phyloP scores from a whole-genome alignment of 2,113 vertebrate species.

The Erpornis zantholeuca region DNA sequence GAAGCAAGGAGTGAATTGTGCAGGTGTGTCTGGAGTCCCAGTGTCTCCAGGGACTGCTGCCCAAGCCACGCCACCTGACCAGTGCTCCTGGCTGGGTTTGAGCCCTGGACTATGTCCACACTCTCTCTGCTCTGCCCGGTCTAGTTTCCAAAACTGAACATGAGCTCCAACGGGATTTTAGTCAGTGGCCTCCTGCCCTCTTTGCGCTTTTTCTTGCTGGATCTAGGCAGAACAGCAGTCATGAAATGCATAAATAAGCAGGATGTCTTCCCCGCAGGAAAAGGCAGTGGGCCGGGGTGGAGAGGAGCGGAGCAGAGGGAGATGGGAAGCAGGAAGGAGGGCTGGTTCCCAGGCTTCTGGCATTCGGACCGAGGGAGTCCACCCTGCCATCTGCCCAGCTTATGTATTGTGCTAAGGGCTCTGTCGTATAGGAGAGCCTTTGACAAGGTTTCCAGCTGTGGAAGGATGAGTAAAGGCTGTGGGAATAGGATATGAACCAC shows the following conservation, averaged over 20 bases:
- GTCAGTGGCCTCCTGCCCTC: not conserved
- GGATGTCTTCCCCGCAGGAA: conserved; percentile 59
- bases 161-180: not conserved
- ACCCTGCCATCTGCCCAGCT: conserved; percentile 59
- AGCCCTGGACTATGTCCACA: not conserved
- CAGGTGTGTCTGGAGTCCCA: not conserved
- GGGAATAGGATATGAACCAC: conserved; percentile 57
- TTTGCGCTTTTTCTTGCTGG: not conserved
- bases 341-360: conserved; percentile 66
- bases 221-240: not conserved
- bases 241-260: conserved; percentile 38
- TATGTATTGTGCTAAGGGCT: conserved; percentile 45
- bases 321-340: conserved; percentile 67
- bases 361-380: conserved; percentile 22
- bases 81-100: not conserved
- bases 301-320: not conserved
- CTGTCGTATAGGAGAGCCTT: conserved; percentile 26
- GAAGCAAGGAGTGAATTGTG: not conserved
- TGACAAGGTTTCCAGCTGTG: conserved; percentile 66
- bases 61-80: not conserved
- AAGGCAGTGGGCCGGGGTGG: conserved; percentile 24
- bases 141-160: not conserved
- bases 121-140: not conserved
- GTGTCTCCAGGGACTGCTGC: not conserved
- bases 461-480: conserved; percentile 64